A percentile compares a stretch with the other conserved stretches of the same genome.
phyloP scores from a whole-genome alignment of 2,113 vertebrate species.

The Siphamia tubifer region DNA sequence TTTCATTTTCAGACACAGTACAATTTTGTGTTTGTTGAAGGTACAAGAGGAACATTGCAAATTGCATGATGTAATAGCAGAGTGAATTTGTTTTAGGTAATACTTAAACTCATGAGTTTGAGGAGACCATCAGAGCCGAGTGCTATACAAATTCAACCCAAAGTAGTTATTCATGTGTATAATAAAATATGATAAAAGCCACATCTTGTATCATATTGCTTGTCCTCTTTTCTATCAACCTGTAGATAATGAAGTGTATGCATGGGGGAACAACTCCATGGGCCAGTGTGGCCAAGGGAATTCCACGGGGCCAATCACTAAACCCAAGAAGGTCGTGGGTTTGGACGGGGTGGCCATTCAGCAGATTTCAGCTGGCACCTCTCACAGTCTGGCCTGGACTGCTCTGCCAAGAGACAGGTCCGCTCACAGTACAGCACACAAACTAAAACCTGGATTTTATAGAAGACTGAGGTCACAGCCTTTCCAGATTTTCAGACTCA shows the following conservation, averaged over 20 bases:
- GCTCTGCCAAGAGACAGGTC: slow-evolving; percentile 97
- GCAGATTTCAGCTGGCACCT: slow-evolving; percentile 95
- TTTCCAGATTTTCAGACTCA: not conserved
- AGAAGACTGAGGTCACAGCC: not conserved
- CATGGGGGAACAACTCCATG: slow-evolving; percentile 99
- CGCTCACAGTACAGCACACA: slow-evolving; percentile 3
- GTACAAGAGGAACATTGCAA: not conserved
- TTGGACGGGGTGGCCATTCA: slow-evolving; percentile 95
- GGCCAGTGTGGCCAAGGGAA: slow-evolving; percentile 98
- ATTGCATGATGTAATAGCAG: not conserved
- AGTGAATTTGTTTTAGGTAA: slow-evolving; percentile 8
- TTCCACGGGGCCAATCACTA: slow-evolving; percentile 96
- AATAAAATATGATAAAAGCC: not conserved
- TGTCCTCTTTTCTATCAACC: not conserved
- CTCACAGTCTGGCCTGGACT: slow-evolving; percentile 97
- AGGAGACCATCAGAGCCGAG: not conserved
- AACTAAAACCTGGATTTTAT: not conserved
- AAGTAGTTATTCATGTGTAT: not conserved
- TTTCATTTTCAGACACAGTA: not conserved
- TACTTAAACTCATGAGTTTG: not conserved
- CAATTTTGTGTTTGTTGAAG: not conserved
- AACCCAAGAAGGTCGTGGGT: slow-evolving; percentile 97
- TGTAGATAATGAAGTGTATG: slow-evolving; percentile 97
- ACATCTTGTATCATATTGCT: not conserved
- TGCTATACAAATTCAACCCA: not conserved